These are phyloP conservation scores for Gavia stellata DNA, from an alignment of 2,113 vertebrate species.

Conservation along the genomic window DNA sequence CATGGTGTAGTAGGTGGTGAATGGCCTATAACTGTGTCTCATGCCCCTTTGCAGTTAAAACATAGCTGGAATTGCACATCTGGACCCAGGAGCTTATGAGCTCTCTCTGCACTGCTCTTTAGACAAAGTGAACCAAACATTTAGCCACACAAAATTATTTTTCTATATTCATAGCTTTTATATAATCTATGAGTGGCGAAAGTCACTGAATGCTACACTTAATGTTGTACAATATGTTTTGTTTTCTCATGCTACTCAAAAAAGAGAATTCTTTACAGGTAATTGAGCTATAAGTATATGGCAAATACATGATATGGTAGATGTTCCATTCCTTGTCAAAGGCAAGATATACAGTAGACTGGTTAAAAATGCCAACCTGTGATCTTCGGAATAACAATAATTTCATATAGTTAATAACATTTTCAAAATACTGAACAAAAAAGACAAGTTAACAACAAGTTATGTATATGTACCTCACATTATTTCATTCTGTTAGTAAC, in stretches of 20 bases:
- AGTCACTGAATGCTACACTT: not conserved
- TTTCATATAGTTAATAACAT: not conserved
- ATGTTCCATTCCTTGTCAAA: not conserved
- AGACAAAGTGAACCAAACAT: not conserved
- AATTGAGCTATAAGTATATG: not conserved
- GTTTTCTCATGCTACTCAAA: not conserved
- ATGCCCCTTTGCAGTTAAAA: not conserved
- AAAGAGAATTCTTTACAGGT: not conserved
- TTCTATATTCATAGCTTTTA: not conserved
- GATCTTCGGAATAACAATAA: not conserved
- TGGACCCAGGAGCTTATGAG: not conserved
- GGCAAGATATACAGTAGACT: not conserved
- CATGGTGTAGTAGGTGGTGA: not conserved
- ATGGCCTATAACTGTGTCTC: not conserved
- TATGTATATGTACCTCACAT: not conserved
- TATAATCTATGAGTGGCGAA: not conserved
- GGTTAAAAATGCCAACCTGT: not conserved
- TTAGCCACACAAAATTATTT: not conserved
- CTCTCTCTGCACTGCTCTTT: not conserved
- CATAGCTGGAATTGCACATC: not conserved
- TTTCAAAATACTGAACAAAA: not conserved
- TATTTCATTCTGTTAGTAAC: not conserved
- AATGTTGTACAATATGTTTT: not conserved
- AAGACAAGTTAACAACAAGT: not conserved
- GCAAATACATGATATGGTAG: accelerated